A percentile compares a stretch with the other conserved stretches of the same genome.
phyloP scores from a whole-genome alignment of 2,888 invertebrate genomes.

The Coremacera marginata region DNA sequence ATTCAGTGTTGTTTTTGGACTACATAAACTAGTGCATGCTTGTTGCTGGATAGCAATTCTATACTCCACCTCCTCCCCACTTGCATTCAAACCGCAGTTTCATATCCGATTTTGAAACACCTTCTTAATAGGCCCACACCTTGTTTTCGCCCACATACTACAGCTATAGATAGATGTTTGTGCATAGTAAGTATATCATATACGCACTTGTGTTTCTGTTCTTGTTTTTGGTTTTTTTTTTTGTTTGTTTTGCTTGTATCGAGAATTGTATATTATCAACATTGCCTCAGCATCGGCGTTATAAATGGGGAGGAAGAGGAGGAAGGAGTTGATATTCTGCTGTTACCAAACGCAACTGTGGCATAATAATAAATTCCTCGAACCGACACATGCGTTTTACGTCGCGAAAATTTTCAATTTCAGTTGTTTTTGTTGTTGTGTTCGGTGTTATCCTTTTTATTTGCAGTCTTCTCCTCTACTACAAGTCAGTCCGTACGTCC shows the following conservation, averaged over 20 bases:
- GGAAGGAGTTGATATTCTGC: background rate
- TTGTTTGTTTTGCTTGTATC: conserved; percentile 15
- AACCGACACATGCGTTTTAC: conserved; percentile 36
- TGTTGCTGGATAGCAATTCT: too few species aligned
- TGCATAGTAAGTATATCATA: conserved; percentile 7
- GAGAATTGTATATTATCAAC: conserved; percentile 2
- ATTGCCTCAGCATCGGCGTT: background rate
- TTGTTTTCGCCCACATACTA: background rate
- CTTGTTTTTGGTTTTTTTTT: background rate
- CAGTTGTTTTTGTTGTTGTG: conserved; percentile 6
- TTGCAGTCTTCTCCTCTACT: background rate
- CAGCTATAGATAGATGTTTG: background rate
- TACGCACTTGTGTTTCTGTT: conserved; percentile 4
- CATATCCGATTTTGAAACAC: background rate
- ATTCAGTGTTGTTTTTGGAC: too few species aligned
- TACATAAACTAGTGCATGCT: too few species aligned
- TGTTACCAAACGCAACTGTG: background rate
- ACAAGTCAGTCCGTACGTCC: background rate
- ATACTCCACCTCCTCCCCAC: too few species aligned
- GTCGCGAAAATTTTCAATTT: conserved; percentile 30
- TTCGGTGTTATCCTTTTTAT: conserved; percentile 4
- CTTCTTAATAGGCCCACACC: too few species aligned
- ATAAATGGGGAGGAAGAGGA: background rate
- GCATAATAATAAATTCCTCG: conserved; percentile 26
- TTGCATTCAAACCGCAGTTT: conserved; percentile 2